A percentile compares a stretch with the other conserved stretches of the same genome.
These are phyloP conservation scores for Microctenopoma stevenorrisi DNA, from an alignment of 2,797 vertebrate genomes.

Conservation along the genomic window DNA sequence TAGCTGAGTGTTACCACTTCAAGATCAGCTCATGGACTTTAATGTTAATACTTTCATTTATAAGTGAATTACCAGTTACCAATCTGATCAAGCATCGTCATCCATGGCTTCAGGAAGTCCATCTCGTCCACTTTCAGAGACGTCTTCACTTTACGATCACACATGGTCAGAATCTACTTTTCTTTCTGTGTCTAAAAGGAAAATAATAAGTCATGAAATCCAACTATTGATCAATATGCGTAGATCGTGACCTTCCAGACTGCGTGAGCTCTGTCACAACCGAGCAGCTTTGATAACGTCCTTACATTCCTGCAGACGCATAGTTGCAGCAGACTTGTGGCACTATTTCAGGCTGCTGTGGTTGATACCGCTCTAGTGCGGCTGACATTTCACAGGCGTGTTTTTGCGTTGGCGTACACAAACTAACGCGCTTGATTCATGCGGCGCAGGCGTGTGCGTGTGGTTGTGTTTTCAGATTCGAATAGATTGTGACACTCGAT, in stretches of 20 bases:
- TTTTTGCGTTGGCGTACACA: conserved; percentile 23
- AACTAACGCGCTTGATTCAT: conserved; percentile 15
- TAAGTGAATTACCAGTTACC: no score
- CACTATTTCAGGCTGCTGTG: conserved; percentile 35
- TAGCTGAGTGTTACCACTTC: no score
- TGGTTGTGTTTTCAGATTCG: conserved; percentile 36
- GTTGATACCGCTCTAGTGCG: conserved; percentile 20
- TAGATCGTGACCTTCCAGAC: not conserved
- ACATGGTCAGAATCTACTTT: not conserved
- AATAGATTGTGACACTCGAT: conserved; percentile 33
- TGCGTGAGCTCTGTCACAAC: conserved; percentile 12
- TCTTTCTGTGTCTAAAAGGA: not conserved
- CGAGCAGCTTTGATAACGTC: conserved; percentile 25
- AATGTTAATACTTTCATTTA: no score
- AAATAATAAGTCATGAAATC: not conserved
- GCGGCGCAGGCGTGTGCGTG: conserved; percentile 18
- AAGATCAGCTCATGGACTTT: no score
- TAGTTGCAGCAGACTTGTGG: conserved; percentile 40
- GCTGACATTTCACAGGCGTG: conserved; percentile 49
- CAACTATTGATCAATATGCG: not conserved
- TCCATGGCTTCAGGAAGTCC: no score
- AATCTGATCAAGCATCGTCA: no score
- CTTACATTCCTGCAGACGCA: conserved; percentile 25
- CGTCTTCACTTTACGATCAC: no score
- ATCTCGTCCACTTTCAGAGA: no score